Percentiles rank a stretch among this genome's conserved stretches.
These are phyloP conservation scores for Sylvia borin DNA, from an alignment of 2,797 vertebrate genomes.

Conservation along the genomic window DNA sequence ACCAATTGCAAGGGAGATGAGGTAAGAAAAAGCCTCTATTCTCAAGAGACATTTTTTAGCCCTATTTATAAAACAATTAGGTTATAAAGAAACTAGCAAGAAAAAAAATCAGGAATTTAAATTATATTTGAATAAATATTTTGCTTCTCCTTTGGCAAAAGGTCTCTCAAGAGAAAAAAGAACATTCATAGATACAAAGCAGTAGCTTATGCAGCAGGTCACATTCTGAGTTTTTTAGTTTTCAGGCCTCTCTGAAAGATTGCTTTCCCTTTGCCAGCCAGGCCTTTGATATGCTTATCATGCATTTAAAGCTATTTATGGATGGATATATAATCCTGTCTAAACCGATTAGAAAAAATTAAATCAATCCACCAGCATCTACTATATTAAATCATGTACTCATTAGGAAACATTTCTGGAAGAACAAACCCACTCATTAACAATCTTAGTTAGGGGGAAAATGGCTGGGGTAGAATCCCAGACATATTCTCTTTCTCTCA, in stretches of 20 bases:
- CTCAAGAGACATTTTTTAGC: background rate
- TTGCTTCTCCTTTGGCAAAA: slow-evolving; percentile 44
- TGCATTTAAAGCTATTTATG: slow-evolving; percentile 37
- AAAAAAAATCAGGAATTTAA: background rate
- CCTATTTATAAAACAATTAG: background rate
- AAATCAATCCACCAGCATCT: background rate
- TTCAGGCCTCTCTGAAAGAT: background rate
- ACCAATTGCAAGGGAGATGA: background rate
- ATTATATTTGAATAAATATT: slow-evolving; percentile 27
- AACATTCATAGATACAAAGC: background rate
- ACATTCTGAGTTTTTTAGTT: background rate
- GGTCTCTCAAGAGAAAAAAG: background rate
- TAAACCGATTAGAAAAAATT: background rate
- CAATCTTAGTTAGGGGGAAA: background rate
- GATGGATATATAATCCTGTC: slow-evolving; percentile 14
- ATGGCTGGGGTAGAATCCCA: background rate
- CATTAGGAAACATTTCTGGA: background rate
- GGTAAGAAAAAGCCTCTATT: background rate
- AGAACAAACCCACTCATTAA: background rate
- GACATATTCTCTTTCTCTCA: background rate
- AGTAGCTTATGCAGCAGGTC: background rate
- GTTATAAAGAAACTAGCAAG: slow-evolving; percentile 21
- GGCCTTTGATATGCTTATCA: slow-evolving; percentile 5
- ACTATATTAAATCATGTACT: background rate
- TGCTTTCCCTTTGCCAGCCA: slow-evolving; percentile 13